Evolutionary conservation across 2,888 invertebrate genomes (phyloP).

Genomic region (Tetrapedia diversipes): DNA sequence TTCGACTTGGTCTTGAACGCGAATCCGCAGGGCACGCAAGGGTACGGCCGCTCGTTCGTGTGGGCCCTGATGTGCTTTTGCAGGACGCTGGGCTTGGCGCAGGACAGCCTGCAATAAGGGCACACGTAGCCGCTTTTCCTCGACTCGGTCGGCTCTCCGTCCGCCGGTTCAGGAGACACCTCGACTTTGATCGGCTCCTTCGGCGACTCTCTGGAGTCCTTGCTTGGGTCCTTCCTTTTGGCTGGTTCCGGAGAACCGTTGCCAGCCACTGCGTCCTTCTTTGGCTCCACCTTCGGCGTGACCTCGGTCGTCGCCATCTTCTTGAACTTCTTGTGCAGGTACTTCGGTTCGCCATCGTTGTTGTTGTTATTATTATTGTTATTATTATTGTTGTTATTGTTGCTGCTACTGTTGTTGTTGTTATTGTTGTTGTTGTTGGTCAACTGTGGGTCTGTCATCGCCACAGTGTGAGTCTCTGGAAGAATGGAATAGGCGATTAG

Average conservation of each 20-base stretch:
- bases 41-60: constrained; percentile 96
- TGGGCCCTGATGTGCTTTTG: constrained; percentile 97
- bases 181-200: constrained; percentile 67
- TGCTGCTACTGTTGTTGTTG: constrained; percentile 69
- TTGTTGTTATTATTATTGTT: constrained; percentile 72
- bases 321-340: constrained; percentile 96
- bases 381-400: constrained; percentile 76
- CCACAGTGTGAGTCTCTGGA: constrained; percentile 78
- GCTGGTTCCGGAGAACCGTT: constrained; percentile 59
- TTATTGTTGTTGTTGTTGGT: constrained; percentile 72
- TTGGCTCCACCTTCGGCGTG: constrained; percentile 74
- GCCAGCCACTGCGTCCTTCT: constrained; percentile 69
- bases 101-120: constrained; percentile 93
- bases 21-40: constrained; percentile 94
- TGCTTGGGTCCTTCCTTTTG: constrained; percentile 63
- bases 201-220: constrained; percentile 69
- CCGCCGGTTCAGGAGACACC: constrained; percentile 73
- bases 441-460: constrained; percentile 81
- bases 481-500: constrained; percentile 17
- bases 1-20: constrained; percentile 97
- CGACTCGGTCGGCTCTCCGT: constrained; percentile 70
- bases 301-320: constrained; percentile 88
- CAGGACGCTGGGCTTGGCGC: constrained; percentile 96
- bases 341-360: constrained; percentile 86
- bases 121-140: constrained; percentile 90